Evolutionary conservation across 2,888 invertebrate genomes (phyloP).

Genomic region (Gymnocheta viridis): DNA sequence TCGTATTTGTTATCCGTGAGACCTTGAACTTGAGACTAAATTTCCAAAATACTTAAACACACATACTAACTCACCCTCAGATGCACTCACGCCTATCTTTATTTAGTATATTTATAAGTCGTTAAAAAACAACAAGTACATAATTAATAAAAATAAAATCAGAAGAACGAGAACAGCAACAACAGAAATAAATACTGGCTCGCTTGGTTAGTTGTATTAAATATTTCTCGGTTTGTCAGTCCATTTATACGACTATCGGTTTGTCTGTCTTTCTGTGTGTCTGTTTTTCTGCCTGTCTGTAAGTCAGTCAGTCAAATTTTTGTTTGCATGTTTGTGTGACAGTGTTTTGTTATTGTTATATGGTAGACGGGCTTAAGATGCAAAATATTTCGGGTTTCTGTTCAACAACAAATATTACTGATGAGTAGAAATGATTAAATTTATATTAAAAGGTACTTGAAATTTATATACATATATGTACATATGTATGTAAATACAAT

Average conservation of each 20-base stretch:
- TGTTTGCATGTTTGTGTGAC: background rate
- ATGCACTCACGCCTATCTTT: slow-evolving; percentile 60
- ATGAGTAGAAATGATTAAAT: slow-evolving; percentile 26
- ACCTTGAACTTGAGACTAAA: slow-evolving; percentile 83
- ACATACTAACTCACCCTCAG: slow-evolving; percentile 48
- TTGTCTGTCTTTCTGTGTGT: background rate
- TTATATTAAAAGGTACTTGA: background rate
- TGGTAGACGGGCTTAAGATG: slow-evolving; percentile 23
- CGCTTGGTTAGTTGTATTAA: slow-evolving; percentile 17
- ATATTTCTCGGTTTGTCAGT: slow-evolving; percentile 26
- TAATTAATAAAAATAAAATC: too few relatives aligned
- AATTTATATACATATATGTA: background rate
- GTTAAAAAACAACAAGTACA: too few relatives aligned
- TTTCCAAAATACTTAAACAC: slow-evolving; percentile 79
- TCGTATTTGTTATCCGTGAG: slow-evolving; percentile 78
- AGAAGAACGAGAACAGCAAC: slow-evolving; percentile 41
- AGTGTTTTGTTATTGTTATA: background rate
- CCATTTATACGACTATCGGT: slow-evolving; percentile 1
- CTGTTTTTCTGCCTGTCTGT: background rate
- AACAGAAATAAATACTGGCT: slow-evolving; percentile 6
- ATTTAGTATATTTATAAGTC: too few relatives aligned
- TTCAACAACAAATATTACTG: slow-evolving; percentile 19
- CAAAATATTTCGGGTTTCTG: slow-evolving; percentile 15
- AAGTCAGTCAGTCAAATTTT: background rate
- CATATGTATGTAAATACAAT: background rate